phyloP scores from a whole-genome alignment of 2,113 vertebrate genomes.

The Psittacula cyanocephala region DNA sequence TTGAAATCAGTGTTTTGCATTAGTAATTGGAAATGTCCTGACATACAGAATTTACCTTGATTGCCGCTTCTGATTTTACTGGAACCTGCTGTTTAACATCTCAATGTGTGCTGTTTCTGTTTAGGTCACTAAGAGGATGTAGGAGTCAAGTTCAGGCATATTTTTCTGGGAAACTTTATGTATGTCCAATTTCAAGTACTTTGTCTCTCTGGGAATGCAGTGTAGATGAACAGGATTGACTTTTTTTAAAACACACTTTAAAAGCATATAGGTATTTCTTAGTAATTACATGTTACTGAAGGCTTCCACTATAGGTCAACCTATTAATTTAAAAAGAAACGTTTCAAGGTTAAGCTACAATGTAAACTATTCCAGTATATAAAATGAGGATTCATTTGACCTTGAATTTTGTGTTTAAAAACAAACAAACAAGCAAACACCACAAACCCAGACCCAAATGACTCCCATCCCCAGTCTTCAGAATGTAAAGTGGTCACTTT shows the following conservation, averaged over 20 bases:
- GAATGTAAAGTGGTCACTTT: neutral
- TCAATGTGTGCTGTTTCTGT: neutral
- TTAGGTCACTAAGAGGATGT: neutral
- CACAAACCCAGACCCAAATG: neutral
- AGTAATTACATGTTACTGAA: neutral
- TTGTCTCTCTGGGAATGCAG: neutral
- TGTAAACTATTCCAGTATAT: neutral
- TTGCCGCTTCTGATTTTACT: neutral
- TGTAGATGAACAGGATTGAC: neutral
- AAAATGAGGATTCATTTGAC: neutral
- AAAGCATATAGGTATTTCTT: neutral
- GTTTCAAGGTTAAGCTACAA: neutral
- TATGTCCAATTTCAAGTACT: neutral
- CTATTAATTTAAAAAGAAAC: neutral
- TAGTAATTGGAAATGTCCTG: neutral
- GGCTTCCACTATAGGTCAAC: neutral
- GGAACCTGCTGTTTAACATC: neutral
- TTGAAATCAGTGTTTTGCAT: neutral
- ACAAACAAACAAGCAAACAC: neutral
- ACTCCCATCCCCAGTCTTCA: fast-evolving
- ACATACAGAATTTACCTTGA: neutral
- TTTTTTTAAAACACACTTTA: neutral
- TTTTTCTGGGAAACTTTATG: neutral
- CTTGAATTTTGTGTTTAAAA: neutral
- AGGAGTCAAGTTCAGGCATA: neutral